Evolutionary conservation across 1,140 invertebrate species (phyloP), one percentile per base, ranked within the genome.

Genomic region (Lasioglossum albipes): DNA sequence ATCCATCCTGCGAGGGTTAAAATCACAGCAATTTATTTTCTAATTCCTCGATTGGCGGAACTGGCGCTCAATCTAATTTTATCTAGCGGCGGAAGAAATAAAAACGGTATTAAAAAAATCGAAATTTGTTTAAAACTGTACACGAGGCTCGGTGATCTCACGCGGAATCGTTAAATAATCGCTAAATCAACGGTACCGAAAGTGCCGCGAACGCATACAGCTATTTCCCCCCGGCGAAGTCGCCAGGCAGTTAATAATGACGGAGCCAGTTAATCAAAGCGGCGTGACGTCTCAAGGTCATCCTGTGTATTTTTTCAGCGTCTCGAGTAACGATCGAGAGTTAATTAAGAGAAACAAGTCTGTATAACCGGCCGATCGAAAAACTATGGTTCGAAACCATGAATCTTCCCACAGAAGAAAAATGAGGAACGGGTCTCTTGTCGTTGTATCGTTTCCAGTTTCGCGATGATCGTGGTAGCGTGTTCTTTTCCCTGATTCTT

Each of bases 251-350:
- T 61, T 78, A 78, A 86, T 78, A 86, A 75, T 73, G 84, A 86
- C 61, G 62, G 59, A 42, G 57, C 84, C 82, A 72, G 85, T 87
- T 87, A 84, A 87, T 87, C 85, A 87, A 86, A 86, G 71, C 75
- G 36, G 41, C 54, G 13, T 84, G 85, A 87, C 85, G 75, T 86
- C 42, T 86, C 84, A 86, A 87, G 85, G 85, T 79, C 85, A 42
- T 59, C 45, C 64, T 9, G 20, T 42, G 54, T 64, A 59, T 59
- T 83, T 75, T 77, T 82, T 68, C 75, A 36, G 9, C 81, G 84
- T 79, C 85, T 81, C 73, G 69, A 69, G 31, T 41, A 67, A 77
- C 81, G 62, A 80, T 75, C 81, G 65, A 79, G 78, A 87, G 82
- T 86, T 83, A 79, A 87, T 87, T 83, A 83, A 78, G 73, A 80